Conservation (phyloP, 2,797 vertebrate species). For the Brachyalestes nurse region DNA sequence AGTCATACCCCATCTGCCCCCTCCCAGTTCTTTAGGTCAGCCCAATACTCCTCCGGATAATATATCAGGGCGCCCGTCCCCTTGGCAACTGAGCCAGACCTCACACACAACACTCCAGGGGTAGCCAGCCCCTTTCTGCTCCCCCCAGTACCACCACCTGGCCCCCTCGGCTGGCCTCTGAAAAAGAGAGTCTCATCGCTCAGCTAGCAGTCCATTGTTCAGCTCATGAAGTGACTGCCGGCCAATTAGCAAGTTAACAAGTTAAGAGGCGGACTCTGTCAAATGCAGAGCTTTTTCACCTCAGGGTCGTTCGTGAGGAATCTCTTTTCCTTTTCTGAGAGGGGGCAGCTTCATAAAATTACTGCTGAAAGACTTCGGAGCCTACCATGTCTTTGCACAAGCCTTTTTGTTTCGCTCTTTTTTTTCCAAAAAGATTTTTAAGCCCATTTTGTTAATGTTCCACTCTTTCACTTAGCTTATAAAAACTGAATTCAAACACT, state of each 20-base stretch:
- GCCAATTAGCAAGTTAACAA: constrained; percentile 91
- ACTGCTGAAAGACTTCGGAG: constrained; percentile 39
- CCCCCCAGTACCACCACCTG: constrained; percentile 61
- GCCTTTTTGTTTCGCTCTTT: background rate
- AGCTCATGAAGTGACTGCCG: constrained; percentile 76
- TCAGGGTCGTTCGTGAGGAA: constrained; percentile 68
- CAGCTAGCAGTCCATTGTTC: constrained; percentile 69
- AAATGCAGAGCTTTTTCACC: constrained; percentile 84
- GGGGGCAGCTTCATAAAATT: constrained; percentile 56
- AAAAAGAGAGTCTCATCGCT: constrained; percentile 67
- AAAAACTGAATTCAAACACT: constrained; percentile 58
- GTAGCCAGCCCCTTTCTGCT: constrained; percentile 53
- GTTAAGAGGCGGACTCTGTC: constrained; percentile 89
- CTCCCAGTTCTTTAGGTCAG: constrained; percentile 58
- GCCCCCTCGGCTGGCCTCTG: constrained; percentile 58
- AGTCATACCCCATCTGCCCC: constrained; percentile 48
- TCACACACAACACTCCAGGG: constrained; percentile 65
- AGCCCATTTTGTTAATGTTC: constrained; percentile 36
- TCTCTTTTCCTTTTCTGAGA: constrained; percentile 52
- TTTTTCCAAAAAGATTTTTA: constrained; percentile 20
- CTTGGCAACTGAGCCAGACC: constrained; percentile 66
- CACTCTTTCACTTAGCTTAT: constrained; percentile 24
- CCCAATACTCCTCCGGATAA: constrained; percentile 64
- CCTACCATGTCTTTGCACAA: constrained; percentile 26
- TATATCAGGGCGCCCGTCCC: constrained; percentile 65